Percentiles rank a stretch among this genome's conserved stretches.
phyloP scores from a whole-genome alignment of 1,140 invertebrate species.

The Lepidostoma basale region DNA sequence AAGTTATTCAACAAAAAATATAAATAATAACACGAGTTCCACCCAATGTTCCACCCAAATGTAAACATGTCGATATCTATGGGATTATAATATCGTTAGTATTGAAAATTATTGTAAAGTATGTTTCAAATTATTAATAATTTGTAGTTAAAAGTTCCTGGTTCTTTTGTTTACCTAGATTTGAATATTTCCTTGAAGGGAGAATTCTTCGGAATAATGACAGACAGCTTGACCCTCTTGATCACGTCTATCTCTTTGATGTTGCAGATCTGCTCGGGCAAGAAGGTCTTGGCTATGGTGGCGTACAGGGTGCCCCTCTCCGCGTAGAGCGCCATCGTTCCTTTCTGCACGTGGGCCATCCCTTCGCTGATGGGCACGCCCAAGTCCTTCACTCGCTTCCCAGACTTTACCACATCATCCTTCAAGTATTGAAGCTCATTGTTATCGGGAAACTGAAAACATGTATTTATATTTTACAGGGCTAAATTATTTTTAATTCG shows the following conservation, averaged over 20 bases:
- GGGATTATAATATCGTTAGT: no score
- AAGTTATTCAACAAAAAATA: no score
- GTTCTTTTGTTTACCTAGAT: slow-evolving; percentile 15
- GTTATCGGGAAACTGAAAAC: slow-evolving; percentile 3
- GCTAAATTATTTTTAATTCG: background rate
- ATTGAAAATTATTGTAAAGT: no score
- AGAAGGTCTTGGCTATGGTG: slow-evolving; percentile 16
- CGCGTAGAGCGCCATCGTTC: background rate
- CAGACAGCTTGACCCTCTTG: slow-evolving; percentile 4
- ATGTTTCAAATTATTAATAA: no score
- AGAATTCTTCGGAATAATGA: slow-evolving; percentile 3
- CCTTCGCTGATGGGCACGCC: background rate
- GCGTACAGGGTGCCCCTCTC: background rate
- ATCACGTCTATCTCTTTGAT: slow-evolving; percentile 14
- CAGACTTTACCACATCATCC: background rate
- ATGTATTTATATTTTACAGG: background rate
- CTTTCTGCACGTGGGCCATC: background rate
- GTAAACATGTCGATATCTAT: no score
- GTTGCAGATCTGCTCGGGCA: slow-evolving; percentile 17
- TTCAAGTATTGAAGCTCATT: slow-evolving; percentile 3
- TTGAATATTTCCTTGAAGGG: slow-evolving; percentile 25
- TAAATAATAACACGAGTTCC: no score
- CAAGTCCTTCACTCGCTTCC: background rate
- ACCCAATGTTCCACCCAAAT: no score
- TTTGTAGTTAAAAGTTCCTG: no score